Evolutionary conservation across 2,113 vertebrate genomes (phyloP), one percentile per base, ranked within the genome.

Genomic region (Panthera tigris): DNA sequence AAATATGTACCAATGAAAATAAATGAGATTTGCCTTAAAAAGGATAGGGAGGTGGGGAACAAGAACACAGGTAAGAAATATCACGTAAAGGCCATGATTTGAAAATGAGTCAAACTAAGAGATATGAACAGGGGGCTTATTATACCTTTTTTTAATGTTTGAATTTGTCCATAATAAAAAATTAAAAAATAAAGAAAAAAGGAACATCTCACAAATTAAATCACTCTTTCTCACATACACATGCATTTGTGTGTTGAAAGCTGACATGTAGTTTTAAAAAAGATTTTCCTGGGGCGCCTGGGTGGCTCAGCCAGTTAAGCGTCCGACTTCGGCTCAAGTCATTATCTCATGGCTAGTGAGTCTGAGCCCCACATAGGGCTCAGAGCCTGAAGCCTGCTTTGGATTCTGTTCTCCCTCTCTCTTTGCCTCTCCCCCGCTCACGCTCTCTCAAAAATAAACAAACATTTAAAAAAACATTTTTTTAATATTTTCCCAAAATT

Each of bases 11-110:
- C 81, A 1, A 41, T 79, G 21, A 91, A 95, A 95, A 41, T 33
- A 96, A 73, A 88, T 61, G 5, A 85, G 36, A 69, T 91, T 57
- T 78, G 12, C 66, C 91, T 63, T 76, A 19, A 84, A 96, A 89
- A 95, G 23, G 12, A 86, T 33, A 74, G 33, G 41, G 31, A 33
- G 0, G 16, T 68, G 27, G 33, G 1, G 25, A 76, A 81, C 15
- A 73, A 84, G 36, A 48, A 19, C 27, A 91, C 0, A 92, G 78
- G 8, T 33, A 78, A 78, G 7, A 15, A 78, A 52, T n/a, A 16
- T 13, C 73, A 65, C 9, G 18, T 1, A 81, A 90, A 78, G 73
- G 45, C 15, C 19, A 55, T n/a, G 21, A 63, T n/a, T 12, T 94
- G 41, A 91, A 90, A 96, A 61, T 6, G 66, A 36, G n/a, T 80